Conservation (phyloP, 2,113 vertebrate species). For the Tychaedon coryphoeus region DNA sequence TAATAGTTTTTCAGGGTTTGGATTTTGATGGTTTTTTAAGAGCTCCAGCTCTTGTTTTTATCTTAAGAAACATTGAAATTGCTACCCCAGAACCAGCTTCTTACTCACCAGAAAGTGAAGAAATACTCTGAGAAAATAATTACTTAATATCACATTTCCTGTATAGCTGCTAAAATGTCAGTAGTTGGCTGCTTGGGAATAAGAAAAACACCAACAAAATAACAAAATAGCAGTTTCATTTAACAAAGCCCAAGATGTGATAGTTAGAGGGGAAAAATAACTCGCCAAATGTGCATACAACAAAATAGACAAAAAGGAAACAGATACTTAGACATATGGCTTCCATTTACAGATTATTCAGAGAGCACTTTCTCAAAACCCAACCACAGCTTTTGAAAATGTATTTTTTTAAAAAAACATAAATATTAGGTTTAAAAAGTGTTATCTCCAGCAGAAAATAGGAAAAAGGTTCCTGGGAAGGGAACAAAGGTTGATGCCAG, state of each 20-base stretch:
- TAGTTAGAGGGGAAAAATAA: slow-evolving; percentile 37
- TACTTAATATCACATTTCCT: slow-evolving; percentile 51
- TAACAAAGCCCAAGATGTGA: slow-evolving; percentile 49
- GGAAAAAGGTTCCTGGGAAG: not conserved
- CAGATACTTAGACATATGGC: slow-evolving; percentile 42
- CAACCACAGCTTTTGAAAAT: not conserved
- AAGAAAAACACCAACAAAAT: not conserved
- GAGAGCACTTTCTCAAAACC: not conserved
- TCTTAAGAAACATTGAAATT: slow-evolving; percentile 27
- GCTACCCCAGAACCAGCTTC: not conserved
- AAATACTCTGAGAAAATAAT: slow-evolving; percentile 48
- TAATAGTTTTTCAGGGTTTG: slow-evolving; percentile 9
- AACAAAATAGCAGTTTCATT: slow-evolving; percentile 46
- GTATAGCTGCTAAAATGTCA: slow-evolving; percentile 45
- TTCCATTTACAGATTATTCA: slow-evolving; percentile 18
- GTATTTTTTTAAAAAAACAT: not conserved
- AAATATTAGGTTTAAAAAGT: not conserved
- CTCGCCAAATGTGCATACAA: slow-evolving; percentile 32
- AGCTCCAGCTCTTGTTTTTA: slow-evolving; percentile 18
- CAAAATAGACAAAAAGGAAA: slow-evolving; percentile 37
- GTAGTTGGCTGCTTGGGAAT: not conserved
- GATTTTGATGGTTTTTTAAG: not conserved
- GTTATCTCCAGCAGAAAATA: not conserved
- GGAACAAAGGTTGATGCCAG: not conserved
- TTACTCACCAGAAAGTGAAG: slow-evolving; percentile 22